Evolutionary conservation across 2,888 invertebrate genomes (phyloP).

Genomic region (Lobophora halterata): DNA sequence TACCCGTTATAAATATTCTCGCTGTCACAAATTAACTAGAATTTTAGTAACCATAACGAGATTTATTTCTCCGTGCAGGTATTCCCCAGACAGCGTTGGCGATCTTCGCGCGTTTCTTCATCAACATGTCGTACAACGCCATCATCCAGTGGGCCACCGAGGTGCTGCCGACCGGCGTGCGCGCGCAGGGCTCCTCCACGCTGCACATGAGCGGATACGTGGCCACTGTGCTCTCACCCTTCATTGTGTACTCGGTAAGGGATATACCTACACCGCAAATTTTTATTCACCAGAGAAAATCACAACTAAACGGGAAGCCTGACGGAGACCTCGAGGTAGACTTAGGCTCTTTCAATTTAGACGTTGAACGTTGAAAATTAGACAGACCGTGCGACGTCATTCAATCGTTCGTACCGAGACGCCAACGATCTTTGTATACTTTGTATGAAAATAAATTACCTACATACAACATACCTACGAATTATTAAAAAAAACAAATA

Average conservation of each 20-base stretch:
- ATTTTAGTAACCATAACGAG: neutral
- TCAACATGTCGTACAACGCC: constrained; percentile 73
- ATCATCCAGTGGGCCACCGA: constrained; percentile 71
- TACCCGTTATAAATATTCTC: neutral
- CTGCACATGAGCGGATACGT: constrained; percentile 71
- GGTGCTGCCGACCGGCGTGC: constrained; percentile 65
- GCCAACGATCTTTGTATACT: too few relatives aligned
- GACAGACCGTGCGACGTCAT: too few relatives aligned
- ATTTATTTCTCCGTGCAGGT: constrained; percentile 41
- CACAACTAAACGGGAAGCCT: too few relatives aligned
- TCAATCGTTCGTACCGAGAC: too few relatives aligned
- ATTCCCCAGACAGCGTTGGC: constrained; percentile 59
- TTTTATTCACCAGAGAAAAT: too few relatives aligned
- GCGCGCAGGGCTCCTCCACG: constrained; percentile 65
- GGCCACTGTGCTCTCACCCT: constrained; percentile 63
- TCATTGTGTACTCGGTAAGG: constrained; percentile 67
- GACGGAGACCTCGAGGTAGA: too few relatives aligned
- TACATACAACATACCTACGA: too few relatives aligned
- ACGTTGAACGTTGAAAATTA: too few relatives aligned
- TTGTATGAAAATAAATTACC: too few relatives aligned
- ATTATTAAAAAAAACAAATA: too few relatives aligned
- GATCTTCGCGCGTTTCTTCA: constrained; percentile 66
- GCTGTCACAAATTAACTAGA: neutral
- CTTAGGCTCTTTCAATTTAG: too few relatives aligned
- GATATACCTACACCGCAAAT: neutral